These are phyloP conservation scores for Nasonia oneida DNA, from an alignment of 2,888 invertebrate genomes.

Conservation along the genomic window DNA sequence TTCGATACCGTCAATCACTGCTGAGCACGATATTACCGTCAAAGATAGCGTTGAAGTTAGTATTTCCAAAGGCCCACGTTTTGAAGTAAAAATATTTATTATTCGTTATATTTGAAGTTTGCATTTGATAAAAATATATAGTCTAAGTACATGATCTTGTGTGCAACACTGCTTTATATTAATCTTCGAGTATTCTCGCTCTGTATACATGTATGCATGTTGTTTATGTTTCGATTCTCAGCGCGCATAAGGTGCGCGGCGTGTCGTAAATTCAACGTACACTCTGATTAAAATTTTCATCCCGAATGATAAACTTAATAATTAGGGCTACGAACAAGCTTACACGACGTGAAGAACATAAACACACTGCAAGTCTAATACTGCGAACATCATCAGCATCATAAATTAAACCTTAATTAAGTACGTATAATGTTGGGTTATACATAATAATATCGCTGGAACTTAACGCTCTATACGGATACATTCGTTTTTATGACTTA, in stretches of 20 bases:
- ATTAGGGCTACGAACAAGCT: constrained; percentile 45
- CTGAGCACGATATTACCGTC: neutral
- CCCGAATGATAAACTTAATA: constrained; percentile 41
- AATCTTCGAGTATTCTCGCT: constrained; percentile 36
- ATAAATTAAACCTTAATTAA: constrained; percentile 60
- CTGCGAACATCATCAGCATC: constrained; percentile 47
- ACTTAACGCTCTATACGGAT: constrained; percentile 45
- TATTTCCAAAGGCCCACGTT: neutral
- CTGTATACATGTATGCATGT: neutral
- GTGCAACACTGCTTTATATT: neutral
- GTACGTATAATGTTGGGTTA: constrained; percentile 51
- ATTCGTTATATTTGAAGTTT: constrained; percentile 51
- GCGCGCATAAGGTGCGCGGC: neutral
- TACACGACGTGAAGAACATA: constrained; percentile 47
- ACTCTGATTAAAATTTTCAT: constrained; percentile 36
- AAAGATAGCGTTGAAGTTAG: no score
- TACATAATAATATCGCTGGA: constrained; percentile 35
- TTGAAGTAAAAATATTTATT: constrained; percentile 60
- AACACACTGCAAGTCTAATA: constrained; percentile 56
- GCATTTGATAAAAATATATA: constrained; percentile 53
- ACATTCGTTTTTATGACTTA: constrained; percentile 45
- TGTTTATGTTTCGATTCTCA: constrained; percentile 36
- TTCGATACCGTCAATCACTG: neutral
- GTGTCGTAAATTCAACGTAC: constrained; percentile 29
- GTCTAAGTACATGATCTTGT: constrained; percentile 42